Conservation (phyloP, 2,797 vertebrate genomes). For the Sebastes oblongus region DNA sequence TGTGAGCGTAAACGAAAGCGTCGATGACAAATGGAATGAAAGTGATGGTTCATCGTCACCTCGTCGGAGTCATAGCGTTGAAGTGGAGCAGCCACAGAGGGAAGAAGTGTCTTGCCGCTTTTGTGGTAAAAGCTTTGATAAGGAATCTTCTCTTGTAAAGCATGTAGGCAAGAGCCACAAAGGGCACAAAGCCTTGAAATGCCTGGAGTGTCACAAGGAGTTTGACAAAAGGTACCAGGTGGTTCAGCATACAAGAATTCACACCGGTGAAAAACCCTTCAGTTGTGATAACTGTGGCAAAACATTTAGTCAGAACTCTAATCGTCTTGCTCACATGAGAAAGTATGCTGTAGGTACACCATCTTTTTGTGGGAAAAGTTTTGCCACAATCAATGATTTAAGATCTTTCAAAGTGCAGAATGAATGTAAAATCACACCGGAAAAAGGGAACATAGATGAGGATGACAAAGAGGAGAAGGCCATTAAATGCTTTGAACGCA, state of each 20-base stretch:
- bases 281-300: not conserved
- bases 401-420: not conserved
- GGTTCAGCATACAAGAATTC: not conserved
- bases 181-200: constrained; percentile 27
- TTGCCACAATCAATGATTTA: not conserved
- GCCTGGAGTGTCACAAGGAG: constrained; percentile 28
- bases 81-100: not conserved
- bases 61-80: not conserved
- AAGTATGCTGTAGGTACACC: not conserved
- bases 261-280: constrained; percentile 2
- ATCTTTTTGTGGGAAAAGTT: constrained; percentile 18
- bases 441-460: too few species aligned
- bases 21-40: not conserved
- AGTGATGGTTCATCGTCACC: not conserved
- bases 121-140: not conserved
- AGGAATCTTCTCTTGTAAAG: not conserved
- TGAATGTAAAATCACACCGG: too few species aligned
- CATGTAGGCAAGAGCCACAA: constrained; percentile 19
- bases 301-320: constrained; percentile 1
- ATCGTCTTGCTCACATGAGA: not conserved
- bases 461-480: too few species aligned
- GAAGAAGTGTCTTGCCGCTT: not conserved
- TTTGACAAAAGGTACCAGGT: constrained; percentile 10
- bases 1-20: not conserved
- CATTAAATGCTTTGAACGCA: constrained; percentile 13